These are phyloP conservation scores for Seira sanloemensis DNA, from an alignment of 2,888 invertebrate genomes.

Conservation along the genomic window DNA sequence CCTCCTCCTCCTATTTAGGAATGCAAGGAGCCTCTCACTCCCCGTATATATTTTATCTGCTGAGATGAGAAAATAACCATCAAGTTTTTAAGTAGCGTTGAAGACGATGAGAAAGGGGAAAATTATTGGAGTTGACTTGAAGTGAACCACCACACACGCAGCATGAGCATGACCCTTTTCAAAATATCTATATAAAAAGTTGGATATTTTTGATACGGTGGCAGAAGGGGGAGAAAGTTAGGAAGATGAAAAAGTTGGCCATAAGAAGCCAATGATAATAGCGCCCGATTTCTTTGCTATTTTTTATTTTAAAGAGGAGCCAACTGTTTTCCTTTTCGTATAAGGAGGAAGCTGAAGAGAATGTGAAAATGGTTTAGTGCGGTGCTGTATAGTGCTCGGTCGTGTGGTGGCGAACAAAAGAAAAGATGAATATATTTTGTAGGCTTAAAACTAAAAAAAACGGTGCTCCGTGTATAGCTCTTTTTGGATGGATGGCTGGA, in stretches of 20 bases:
- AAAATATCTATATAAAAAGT: not conserved
- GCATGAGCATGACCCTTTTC: not conserved
- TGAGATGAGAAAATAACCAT: conserved; percentile 54
- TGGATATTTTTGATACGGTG: not conserved
- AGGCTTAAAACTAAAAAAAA: not conserved
- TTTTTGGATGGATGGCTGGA: not conserved
- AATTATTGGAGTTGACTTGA: conserved; percentile 33
- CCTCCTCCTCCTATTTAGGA: conserved; percentile 29
- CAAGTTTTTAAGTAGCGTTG: conserved; percentile 57
- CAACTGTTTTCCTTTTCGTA: conserved; percentile 21
- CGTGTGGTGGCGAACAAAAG: conserved; percentile 2
- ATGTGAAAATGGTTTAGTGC: conserved; percentile 38
- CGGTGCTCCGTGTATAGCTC: not conserved
- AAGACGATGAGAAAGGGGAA: conserved; percentile 37
- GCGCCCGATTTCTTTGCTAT: not conserved
- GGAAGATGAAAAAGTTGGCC: conserved; percentile 18
- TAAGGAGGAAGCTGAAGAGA: conserved; percentile 14
- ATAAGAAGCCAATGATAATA: conserved; percentile 16
- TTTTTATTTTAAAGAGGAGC: not conserved
- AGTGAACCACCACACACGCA: conserved; percentile 7
- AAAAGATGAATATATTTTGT: conserved; percentile 16
- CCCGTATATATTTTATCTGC: conserved; percentile 60
- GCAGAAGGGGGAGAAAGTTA: conserved; percentile 14
- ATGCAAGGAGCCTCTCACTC: conserved; percentile 64
- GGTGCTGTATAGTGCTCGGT: too few species aligned